Evolutionary conservation across 2,888 invertebrate species (phyloP).

Genomic region (Troides oblongomaculatus): DNA sequence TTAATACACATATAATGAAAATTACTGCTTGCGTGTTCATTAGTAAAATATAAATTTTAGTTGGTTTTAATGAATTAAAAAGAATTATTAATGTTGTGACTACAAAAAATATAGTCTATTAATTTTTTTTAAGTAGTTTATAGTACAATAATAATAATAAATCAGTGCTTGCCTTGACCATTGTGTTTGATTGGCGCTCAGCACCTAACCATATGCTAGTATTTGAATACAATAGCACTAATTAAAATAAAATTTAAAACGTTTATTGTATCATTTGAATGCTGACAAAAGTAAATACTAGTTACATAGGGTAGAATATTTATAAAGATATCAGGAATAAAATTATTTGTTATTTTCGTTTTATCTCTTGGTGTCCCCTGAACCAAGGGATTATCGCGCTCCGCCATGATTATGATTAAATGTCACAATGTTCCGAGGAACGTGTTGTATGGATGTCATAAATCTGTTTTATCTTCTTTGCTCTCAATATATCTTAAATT

Average conservation of each 20-base stretch:
- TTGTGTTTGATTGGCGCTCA: no score
- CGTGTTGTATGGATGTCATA: constrained; percentile 12
- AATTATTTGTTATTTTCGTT: constrained; percentile 20
- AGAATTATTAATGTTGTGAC: no score
- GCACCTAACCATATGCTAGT: no score
- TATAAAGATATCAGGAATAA: constrained; percentile 12
- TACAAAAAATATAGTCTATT: no score
- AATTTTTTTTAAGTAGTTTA: no score
- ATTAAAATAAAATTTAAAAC: background rate
- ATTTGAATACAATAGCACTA: no score
- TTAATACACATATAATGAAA: background rate
- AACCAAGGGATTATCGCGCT: constrained; percentile 61
- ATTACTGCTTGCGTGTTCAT: no score
- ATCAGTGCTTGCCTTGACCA: no score
- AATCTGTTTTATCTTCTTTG: constrained; percentile 6
- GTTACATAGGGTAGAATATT: background rate
- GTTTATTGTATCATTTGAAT: background rate
- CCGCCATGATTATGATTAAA: constrained; percentile 66
- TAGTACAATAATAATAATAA: no score
- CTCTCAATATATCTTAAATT: background rate
- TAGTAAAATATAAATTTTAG: no score
- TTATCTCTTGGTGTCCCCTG: constrained; percentile 30
- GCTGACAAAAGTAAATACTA: background rate
- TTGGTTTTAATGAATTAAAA: no score
- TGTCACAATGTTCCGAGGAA: constrained; percentile 35